phyloP scores from a whole-genome alignment of 2,113 vertebrate species.

The Erythrolamprus reginae region DNA sequence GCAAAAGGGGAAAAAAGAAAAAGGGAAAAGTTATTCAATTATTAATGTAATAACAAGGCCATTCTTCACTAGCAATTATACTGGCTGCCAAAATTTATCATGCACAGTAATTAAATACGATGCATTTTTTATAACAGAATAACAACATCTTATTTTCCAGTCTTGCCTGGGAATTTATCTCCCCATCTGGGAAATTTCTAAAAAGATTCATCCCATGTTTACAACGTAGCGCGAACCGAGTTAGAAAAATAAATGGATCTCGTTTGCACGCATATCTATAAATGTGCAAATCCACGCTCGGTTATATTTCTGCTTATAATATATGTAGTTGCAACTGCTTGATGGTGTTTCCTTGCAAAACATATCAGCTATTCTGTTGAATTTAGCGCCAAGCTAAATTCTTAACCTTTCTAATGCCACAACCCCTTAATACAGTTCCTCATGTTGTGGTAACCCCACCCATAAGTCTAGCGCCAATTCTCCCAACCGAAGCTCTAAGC shows the following conservation, averaged over 20 bases:
- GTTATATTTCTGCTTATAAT: neutral
- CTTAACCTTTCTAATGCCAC: too few relatives aligned
- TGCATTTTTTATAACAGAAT: neutral
- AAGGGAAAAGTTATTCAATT: neutral
- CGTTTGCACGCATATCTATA: neutral
- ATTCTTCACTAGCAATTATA: neutral
- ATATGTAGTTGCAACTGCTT: neutral
- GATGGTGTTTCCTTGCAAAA: neutral
- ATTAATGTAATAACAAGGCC: neutral
- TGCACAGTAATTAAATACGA: neutral
- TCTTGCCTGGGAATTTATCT: neutral
- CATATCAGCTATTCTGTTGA: neutral
- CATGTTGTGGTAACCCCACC: too few relatives aligned
- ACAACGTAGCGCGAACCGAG: neutral
- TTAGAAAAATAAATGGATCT: neutral
- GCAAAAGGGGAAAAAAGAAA: neutral
- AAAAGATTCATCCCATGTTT: neutral
- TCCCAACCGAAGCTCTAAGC: too few relatives aligned
- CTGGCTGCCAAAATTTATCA: neutral
- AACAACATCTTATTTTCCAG: neutral
- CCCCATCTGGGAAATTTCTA: neutral
- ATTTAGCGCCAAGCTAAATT: too few relatives aligned
- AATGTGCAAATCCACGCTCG: neutral
- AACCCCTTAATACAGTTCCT: too few relatives aligned
- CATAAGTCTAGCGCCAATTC: too few relatives aligned